Base-by-base conservation (phyloP, 2,888 invertebrate species). In the Taenaris catops region DNA sequence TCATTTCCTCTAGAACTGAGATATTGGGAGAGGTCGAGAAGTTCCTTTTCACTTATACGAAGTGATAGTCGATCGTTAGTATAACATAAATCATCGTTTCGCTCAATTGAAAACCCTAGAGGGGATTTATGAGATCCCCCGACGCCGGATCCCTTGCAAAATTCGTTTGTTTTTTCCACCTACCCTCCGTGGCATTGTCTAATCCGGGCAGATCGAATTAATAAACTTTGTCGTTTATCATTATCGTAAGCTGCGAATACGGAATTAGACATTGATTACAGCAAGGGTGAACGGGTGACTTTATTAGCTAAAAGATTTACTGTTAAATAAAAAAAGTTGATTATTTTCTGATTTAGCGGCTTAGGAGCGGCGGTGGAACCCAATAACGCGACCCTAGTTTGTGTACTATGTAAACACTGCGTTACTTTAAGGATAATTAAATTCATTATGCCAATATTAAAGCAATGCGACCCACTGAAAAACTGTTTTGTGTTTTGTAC, bases 211-310 rank as follows among this genome's bases (percentile, higher is more conserved):
- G 74, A 80, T 83, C 76, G 83, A 80, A 84, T 86, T 84, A 86
- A 83, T 81, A 79, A 74, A 73, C 64, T 71, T 68, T 69, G 80
- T 83, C 84, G 84, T 84, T 83, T 70, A 83, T 84, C 84, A 86
- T 86, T 83, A 83, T 78, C 55, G 79, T 80, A 74, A 83, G 78
- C 81, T 72, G 55, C 62, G 80, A 79, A 79, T 78, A 73, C 71
- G 45, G 60, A 72, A 79, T 79, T 70, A 83, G 83, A 83, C 81
- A 65, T 65, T 81, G 81, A 86, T 84, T 74, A 63, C 71, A 58
- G 52, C 53, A 63, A 69, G 73, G 80, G 76, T 73, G 79, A 64
- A 67, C 55, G 55, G 66, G 63, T 57, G 57, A 66, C 56, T 72
- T 74, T 75, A 75, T 76, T 72, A 66, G 48, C 55, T 51, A 48